Evolutionary conservation across 2,113 vertebrate genomes (phyloP).

Genomic region (Heterotilapia buettikoferi): DNA sequence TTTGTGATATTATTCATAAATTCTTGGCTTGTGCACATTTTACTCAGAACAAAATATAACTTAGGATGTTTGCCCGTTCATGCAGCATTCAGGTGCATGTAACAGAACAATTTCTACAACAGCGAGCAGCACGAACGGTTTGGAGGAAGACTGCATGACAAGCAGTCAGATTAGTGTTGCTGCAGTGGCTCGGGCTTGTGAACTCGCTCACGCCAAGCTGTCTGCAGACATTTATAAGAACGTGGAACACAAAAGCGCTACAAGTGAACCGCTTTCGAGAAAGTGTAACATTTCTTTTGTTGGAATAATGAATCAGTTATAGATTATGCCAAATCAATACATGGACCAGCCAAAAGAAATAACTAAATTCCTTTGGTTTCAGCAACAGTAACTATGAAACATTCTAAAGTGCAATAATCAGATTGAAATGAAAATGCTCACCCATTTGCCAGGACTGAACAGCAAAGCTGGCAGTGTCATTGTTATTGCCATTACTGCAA

Average conservation of each 20-base stretch:
- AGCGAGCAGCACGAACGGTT: background rate
- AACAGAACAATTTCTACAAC: background rate
- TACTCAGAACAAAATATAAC: background rate
- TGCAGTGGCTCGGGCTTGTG: background rate
- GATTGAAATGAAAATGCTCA: background rate
- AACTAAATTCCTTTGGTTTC: background rate
- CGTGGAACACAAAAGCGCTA: background rate
- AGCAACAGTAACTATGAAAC: background rate
- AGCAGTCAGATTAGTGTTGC: background rate
- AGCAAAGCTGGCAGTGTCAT: background rate
- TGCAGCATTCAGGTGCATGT: background rate
- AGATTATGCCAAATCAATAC: background rate
- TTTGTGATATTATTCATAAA: background rate
- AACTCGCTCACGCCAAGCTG: background rate
- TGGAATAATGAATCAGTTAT: background rate
- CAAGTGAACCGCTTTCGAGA: background rate
- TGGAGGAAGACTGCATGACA: background rate
- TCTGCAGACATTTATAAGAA: background rate
- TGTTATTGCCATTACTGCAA: background rate
- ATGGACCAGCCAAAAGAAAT: background rate
- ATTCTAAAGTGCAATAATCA: slow-evolving; percentile 5
- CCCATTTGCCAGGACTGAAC: background rate
- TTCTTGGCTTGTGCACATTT: background rate
- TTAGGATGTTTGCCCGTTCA: background rate
- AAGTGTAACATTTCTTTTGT: background rate